phyloP scores from a whole-genome alignment of 2,797 vertebrate species.

The Myripristis jacobus region DNA sequence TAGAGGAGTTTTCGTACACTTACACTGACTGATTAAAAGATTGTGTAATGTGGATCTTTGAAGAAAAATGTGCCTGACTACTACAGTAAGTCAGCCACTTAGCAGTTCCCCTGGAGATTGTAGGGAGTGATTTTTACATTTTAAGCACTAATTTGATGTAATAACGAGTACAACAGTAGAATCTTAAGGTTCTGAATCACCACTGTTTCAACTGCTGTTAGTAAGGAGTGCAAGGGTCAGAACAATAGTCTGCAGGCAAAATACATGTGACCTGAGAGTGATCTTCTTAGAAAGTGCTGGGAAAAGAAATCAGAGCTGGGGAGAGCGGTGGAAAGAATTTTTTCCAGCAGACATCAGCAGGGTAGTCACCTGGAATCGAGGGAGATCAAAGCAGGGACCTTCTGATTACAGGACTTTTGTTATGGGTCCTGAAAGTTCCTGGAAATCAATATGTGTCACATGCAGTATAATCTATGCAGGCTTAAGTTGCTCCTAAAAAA shows the following conservation, averaged over 20 bases:
- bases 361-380: slow-evolving; percentile 1
- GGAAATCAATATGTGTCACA: slow-evolving; percentile 13
- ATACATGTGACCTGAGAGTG: neutral
- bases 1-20: slow-evolving; percentile 9
- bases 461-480: neutral
- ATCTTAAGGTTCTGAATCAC: neutral
- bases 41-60: neutral
- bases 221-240: neutral
- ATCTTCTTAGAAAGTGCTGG: neutral
- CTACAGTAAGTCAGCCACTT: neutral
- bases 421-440: slow-evolving; percentile 23
- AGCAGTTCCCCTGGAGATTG: neutral
- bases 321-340: slow-evolving; percentile 6
- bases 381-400: slow-evolving; percentile 14
- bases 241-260: too few relatives aligned
- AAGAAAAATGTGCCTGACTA: neutral
- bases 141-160: neutral
- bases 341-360: slow-evolving; percentile 4
- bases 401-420: neutral
- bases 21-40: slow-evolving; percentile 2
- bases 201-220: neutral
- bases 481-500: slow-evolving; percentile 6
- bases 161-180: neutral
- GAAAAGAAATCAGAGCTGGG: neutral
- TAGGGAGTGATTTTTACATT: neutral